These are phyloP conservation scores for Actinia equina DNA, from an alignment of 64 coral and sea anemone genomes.

Conservation along the genomic window DNA sequence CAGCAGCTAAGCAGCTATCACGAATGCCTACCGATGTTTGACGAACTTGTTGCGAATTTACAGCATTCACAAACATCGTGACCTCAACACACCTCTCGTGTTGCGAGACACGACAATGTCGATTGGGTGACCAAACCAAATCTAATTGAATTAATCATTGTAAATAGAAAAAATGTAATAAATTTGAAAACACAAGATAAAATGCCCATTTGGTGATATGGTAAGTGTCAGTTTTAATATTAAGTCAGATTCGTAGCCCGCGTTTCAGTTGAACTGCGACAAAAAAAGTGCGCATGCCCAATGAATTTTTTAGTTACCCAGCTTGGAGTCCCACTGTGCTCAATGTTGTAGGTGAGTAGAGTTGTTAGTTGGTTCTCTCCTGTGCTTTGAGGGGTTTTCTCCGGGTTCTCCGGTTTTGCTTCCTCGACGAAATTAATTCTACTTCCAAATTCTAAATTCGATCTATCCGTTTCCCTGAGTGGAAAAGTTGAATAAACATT, in stretches of 20 bases:
- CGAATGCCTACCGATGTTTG: slow-evolving; percentile 18
- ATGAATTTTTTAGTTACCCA: no score
- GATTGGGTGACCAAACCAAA: not conserved
- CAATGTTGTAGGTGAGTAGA: no score
- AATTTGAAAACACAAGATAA: not conserved
- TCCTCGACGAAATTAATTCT: no score
- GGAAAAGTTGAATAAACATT: no score
- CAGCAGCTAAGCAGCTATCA: not conserved
- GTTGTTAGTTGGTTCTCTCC: no score
- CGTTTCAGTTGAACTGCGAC: not conserved
- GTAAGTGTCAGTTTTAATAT: not conserved
- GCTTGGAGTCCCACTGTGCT: no score
- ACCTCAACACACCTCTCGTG: not conserved
- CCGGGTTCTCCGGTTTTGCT: no score
- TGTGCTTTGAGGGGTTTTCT: no score
- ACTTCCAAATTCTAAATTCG: no score
- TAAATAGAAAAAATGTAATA: not conserved
- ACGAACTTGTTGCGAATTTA: slow-evolving; percentile 14
- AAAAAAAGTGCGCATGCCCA: not conserved
- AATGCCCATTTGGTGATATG: not conserved
- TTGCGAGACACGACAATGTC: not conserved
- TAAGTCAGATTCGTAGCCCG: not conserved
- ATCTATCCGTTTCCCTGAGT: no score
- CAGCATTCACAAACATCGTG: slow-evolving; percentile 4
- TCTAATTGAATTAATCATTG: not conserved